Conservation (phyloP, 2,888 invertebrate genomes). For the Clepsis dumicolana region DNA sequence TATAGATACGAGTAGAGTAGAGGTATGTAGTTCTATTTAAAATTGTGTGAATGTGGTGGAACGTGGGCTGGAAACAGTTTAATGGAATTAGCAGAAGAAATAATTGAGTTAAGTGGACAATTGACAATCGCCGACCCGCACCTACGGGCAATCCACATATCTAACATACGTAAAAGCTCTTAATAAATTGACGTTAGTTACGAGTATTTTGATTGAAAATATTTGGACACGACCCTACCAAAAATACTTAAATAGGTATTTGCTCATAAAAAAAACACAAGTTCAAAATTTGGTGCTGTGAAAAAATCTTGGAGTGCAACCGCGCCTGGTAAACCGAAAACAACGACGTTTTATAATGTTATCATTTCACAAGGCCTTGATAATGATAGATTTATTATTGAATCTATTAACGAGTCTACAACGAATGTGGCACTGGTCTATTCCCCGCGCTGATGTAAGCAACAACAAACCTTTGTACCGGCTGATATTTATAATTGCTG, state of each 20-base stretch:
- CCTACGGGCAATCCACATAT: neutral
- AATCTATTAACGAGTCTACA: neutral
- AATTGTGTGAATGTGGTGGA: neutral
- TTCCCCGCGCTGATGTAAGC: conserved; percentile 18
- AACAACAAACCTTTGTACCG: conserved; percentile 33
- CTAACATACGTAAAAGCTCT: neutral
- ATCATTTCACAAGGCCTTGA: no score
- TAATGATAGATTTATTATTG: neutral
- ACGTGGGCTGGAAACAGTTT: conserved; percentile 5
- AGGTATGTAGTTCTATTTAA: neutral
- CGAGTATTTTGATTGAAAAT: no score
- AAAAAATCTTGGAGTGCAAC: no score
- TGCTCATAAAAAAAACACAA: no score
- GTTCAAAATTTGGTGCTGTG: no score
- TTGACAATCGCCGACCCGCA: conserved; percentile 49
- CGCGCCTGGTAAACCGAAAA: no score
- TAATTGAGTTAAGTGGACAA: conserved; percentile 53
- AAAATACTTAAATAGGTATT: no score
- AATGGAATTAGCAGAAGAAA: conserved; percentile 51
- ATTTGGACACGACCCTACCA: no score
- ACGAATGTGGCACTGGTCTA: neutral
- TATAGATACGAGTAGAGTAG: neutral
- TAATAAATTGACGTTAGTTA: no score
- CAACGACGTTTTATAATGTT: no score
- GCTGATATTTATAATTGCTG: conserved; percentile 45